These are phyloP conservation scores for Orcinus orca DNA, from an alignment of 2,113 vertebrate genomes.

Conservation along the genomic window DNA sequence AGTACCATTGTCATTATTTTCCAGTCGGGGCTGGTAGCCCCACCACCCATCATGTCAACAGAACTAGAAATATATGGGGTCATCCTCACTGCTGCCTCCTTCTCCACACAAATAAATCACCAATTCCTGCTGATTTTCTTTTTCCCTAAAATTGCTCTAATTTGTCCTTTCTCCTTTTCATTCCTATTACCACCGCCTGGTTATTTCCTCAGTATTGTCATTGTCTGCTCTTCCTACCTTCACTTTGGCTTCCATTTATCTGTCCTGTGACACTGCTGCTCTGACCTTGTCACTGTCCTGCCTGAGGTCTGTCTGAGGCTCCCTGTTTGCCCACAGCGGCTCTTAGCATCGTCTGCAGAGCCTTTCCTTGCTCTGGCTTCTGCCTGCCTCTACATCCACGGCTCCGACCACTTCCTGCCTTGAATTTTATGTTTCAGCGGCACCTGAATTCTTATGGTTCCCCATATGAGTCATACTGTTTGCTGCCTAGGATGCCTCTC, in stretches of 20 bases:
- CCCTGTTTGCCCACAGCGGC: neutral
- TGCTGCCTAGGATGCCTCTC: neutral
- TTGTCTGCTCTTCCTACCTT: neutral
- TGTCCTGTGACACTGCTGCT: neutral
- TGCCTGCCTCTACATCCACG: neutral
- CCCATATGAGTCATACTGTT: neutral
- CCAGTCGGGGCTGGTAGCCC: neutral
- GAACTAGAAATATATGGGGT: neutral
- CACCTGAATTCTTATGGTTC: neutral
- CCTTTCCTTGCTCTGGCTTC: neutral
- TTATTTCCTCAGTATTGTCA: neutral
- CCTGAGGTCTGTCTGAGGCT: neutral
- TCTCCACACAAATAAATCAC: neutral
- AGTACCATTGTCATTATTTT: neutral
- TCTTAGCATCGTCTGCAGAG: neutral
- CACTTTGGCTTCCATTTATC: neutral
- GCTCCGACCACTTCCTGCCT: slow-evolving; percentile 19
- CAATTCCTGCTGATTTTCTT: neutral
- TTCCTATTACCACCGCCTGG: neutral
- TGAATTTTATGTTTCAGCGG: neutral
- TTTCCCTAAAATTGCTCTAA: neutral
- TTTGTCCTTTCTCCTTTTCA: neutral
- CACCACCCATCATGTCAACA: neutral
- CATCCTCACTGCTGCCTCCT: rapidly evolving
- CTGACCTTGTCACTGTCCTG: neutral